These are phyloP conservation scores for Calliopsis andreniformis DNA, from an alignment of 1,140 invertebrate genomes.

Conservation along the genomic window DNA sequence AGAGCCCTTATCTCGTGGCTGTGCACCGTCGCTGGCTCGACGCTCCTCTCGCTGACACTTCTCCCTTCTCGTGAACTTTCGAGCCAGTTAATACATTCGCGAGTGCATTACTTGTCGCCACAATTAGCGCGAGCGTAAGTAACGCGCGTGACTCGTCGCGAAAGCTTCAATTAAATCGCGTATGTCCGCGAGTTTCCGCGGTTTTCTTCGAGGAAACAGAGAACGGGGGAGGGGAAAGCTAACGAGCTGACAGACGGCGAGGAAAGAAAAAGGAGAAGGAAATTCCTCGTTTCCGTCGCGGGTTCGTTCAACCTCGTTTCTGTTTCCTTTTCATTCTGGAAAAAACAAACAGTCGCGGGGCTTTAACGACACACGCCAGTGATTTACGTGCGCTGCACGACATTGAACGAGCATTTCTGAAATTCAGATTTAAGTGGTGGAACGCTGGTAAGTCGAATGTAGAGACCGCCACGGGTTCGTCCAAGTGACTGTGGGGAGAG, in stretches of 20 bases:
- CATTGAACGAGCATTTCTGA: slow-evolving; percentile 5
- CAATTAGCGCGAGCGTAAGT: slow-evolving; percentile 68
- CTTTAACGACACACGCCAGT: slow-evolving; percentile 41
- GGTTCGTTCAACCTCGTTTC: slow-evolving; percentile 42
- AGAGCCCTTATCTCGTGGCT: slow-evolving; percentile 22
- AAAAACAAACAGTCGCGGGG: slow-evolving; percentile 47
- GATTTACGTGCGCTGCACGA: slow-evolving; percentile 31
- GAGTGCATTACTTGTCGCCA: slow-evolving; percentile 63
- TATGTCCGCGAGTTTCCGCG: slow-evolving; percentile 8
- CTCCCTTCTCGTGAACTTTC: slow-evolving; percentile 31
- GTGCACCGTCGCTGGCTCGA: slow-evolving; percentile 5
- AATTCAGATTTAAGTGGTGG: too few species aligned
- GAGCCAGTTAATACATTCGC: slow-evolving; percentile 62
- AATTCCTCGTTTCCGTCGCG: slow-evolving; percentile 27
- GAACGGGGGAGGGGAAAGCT: slow-evolving; percentile 10
- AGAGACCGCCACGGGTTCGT: too few species aligned
- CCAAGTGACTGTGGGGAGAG: too few species aligned
- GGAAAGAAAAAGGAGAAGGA: slow-evolving; percentile 48
- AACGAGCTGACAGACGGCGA: slow-evolving; percentile 45
- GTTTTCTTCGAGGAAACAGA: slow-evolving; percentile 4
- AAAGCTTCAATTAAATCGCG: slow-evolving; percentile 66
- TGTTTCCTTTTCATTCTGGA: slow-evolving; percentile 53
- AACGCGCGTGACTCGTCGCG: slow-evolving; percentile 34
- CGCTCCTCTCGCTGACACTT: slow-evolving; percentile 13
- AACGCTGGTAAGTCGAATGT: too few species aligned